Evolutionary conservation across 1,140 invertebrate genomes (phyloP).

Genomic region (Procambarus clarkii): DNA sequence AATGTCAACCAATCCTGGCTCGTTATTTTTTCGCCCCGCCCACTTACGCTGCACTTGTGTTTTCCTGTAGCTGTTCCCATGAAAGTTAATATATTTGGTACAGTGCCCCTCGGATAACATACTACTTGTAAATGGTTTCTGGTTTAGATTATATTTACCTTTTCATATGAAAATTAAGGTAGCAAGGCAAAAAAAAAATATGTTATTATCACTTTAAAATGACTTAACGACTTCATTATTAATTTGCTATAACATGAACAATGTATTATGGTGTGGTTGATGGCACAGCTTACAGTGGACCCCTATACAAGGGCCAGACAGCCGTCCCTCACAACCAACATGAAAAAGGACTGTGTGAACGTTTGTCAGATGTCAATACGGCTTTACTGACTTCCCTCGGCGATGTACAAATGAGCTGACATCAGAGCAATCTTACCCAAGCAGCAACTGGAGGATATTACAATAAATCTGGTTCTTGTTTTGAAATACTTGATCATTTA

Average conservation of each 20-base stretch:
- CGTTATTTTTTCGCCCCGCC: conserved; percentile 27
- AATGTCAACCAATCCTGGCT: conserved; percentile 21
- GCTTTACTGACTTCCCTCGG: no score
- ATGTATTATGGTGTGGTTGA: neutral
- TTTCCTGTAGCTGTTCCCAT: conserved; percentile 12
- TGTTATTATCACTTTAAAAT: neutral
- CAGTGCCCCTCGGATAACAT: conserved; percentile 6
- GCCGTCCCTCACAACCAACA: neutral
- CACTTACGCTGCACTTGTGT: conserved; percentile 16
- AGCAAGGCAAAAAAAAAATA: neutral
- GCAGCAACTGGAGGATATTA: no score
- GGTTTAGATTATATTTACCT: neutral
- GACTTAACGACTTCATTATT: neutral
- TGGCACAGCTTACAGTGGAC: neutral
- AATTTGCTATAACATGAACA: neutral
- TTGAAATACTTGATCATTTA: no score
- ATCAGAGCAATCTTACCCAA: no score
- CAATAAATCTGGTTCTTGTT: no score
- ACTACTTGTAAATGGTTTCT: conserved; percentile 5
- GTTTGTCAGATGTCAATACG: no score
- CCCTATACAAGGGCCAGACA: neutral
- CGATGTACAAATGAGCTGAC: no score
- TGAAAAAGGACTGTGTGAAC: no score
- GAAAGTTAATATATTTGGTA: conserved; percentile 25
- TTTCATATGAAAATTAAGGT: neutral